Evolutionary conservation across 2,888 invertebrate species (phyloP), one percentile per base, ranked within the genome.

Genomic region (Mythimna pallens): DNA sequence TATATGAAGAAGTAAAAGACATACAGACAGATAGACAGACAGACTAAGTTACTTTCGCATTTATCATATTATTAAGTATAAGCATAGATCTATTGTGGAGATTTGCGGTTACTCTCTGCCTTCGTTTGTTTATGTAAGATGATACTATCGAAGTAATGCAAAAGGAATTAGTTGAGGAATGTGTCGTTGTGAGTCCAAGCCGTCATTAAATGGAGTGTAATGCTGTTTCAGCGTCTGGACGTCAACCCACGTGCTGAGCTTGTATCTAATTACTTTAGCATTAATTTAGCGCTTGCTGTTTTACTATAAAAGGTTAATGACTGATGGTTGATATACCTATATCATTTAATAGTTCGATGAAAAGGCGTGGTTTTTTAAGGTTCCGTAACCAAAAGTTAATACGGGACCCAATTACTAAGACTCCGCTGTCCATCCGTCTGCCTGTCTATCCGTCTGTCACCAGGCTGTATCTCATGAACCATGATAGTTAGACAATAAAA

Each of bases 181-280:
- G 89, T 89, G 93, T 90, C 85, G 85, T 92, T 93, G 91, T 92
- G 92, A 93, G 87, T 88, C 83, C 84, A 90, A 93, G 86, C 85
- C 81, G 67, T 83, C 86, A 87, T 84, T 89, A 86, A 88, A 88
- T 89, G 90, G 86, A 83, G 78, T 73, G 79, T 86, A 87, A 77
- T 89, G 93, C 92, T 81, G 81, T 83, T 83, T 92, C 89, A 90
- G 92, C 94, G 94, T 93, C 94, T 93, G 88, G 84, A 80, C 82
- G 50, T 3, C 75, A 66, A 74, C 91, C 89, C 86, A 89, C 89
- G 82, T 82, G 78, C 78, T 79, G 61, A 70, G 58, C 25, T 47
- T 62, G 75, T 76, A 80, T 85, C 81, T 82, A 73, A 79, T 85
- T 84, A 81, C 86, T 76, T 65, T 72, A 70, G 58, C 34, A 65